Percentiles rank a stretch among this genome's conserved stretches.
Conservation (phyloP, 2,797 vertebrate genomes). For the Pangasius djambal region DNA sequence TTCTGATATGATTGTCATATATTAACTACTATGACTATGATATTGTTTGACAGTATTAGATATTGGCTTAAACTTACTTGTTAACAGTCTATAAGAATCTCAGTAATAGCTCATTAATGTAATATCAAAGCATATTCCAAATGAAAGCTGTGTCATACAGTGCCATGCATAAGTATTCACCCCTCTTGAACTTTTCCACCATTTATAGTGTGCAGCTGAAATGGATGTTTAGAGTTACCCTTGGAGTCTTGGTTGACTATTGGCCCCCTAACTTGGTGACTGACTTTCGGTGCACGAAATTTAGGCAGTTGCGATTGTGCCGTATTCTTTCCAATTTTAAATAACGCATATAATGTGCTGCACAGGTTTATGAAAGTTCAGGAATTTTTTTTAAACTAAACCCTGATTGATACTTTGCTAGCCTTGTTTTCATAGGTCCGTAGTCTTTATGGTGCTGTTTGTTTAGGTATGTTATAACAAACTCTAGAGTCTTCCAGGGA, state of each 20-base stretch:
- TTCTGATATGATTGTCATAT: neutral
- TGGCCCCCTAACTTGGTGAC: neutral
- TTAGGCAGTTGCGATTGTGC: neutral
- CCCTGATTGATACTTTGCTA: too few relatives aligned
- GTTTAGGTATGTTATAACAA: neutral
- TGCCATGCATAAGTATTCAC: neutral
- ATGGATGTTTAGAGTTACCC: neutral
- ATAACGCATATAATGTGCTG: neutral
- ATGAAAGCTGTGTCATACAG: neutral
- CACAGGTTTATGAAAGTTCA: too few relatives aligned
- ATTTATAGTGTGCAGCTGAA: neutral
- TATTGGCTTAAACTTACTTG: neutral
- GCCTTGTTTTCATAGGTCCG: too few relatives aligned
- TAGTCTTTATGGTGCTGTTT: too few relatives aligned
- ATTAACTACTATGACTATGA: neutral
- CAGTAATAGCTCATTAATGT: neutral
- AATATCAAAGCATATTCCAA: neutral
- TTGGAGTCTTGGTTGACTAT: neutral
- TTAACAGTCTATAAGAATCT: neutral
- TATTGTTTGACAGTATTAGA: neutral
- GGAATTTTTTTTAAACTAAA: too few relatives aligned
- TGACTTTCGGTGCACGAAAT: neutral
- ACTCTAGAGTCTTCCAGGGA: neutral
- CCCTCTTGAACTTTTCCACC: neutral
- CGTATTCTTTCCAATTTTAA: neutral